Evolutionary conservation across 2,797 vertebrate genomes (phyloP), one percentile per base, ranked within the genome.

Genomic region (Lophius americanus): DNA sequence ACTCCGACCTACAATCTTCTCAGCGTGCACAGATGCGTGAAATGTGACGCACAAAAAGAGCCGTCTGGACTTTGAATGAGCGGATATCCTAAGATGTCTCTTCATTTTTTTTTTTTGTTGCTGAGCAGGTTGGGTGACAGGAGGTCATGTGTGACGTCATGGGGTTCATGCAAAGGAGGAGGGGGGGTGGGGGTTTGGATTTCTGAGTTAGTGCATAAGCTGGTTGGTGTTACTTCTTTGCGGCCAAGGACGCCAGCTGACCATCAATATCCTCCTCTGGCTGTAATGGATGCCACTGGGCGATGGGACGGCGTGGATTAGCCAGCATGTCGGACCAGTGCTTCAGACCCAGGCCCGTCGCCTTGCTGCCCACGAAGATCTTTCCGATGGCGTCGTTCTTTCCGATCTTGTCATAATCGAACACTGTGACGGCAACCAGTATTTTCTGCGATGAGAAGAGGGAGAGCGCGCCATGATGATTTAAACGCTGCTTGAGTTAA

Each of bases 321-420:
- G 97, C 85, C 92, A 98, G 85, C 98, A 99, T 99, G 92, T 99
- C 98, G 0, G 97, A 97, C 97, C 97, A 99, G 87, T 99, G 98
- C 90, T 98, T 95, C 60, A 97, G 94, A 88, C 97, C 96, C 0
- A 97, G 95, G 85, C 97, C 95, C 0, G 92, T 87, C 36, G 96
- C 93, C 33, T 97, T 98, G 87, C 92, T 95, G 79, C 98, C 98
- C 0, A 98, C 96, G 46, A 98, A 99, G 91, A 99, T 94, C 92
- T 99, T 99, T 14, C 98, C 98, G 0, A 99, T 99, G 89, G 98
- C 98, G 61, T 99, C 98, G 0, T 99, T 99, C 94, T 98, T 98
- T 63, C 98, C 97, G 44, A 99, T 95, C 89, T 99, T 99, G 94
- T 99, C 98, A 0, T 99, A 99, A 91, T 99, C 98, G 85, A 99